phyloP scores from a whole-genome alignment of 2,113 vertebrate species.

The Hucho hucho region DNA sequence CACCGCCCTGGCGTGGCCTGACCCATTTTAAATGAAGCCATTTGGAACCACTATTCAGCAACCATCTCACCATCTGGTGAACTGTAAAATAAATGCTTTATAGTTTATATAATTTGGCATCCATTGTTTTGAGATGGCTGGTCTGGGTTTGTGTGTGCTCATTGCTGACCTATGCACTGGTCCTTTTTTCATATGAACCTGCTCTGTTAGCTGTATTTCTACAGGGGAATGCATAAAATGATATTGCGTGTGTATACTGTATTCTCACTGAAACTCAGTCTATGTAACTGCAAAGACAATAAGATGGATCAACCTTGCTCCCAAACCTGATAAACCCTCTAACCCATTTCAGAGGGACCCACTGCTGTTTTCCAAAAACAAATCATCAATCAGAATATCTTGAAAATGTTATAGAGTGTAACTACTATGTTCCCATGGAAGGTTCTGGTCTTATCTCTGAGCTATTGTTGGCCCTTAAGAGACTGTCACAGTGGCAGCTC shows the following conservation, averaged over 20 bases:
- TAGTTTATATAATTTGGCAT: not conserved
- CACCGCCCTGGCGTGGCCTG: constrained; percentile 29
- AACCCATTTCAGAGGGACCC: no score
- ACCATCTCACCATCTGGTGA: not conserved
- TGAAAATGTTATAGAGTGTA: no score
- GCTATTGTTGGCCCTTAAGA: constrained; percentile 56
- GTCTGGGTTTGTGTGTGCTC: not conserved
- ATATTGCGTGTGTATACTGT: not conserved
- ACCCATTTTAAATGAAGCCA: constrained; percentile 14
- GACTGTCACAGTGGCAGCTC: constrained; percentile 41
- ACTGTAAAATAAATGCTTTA: not conserved
- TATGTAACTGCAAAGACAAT: no score
- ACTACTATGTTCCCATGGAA: not conserved
- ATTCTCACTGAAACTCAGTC: no score
- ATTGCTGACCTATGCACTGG: not conserved
- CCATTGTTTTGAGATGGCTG: not conserved
- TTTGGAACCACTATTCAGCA: not conserved
- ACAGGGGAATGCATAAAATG: not conserved
- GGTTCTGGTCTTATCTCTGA: constrained; percentile 57
- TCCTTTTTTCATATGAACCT: not conserved
- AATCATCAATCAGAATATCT: no score
- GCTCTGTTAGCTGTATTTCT: not conserved
- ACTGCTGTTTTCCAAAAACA: no score
- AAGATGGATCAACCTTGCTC: no score
- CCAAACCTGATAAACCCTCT: no score